Base-by-base conservation (phyloP, 1,140 invertebrate genomes). In the Gryon sp. region DNA sequence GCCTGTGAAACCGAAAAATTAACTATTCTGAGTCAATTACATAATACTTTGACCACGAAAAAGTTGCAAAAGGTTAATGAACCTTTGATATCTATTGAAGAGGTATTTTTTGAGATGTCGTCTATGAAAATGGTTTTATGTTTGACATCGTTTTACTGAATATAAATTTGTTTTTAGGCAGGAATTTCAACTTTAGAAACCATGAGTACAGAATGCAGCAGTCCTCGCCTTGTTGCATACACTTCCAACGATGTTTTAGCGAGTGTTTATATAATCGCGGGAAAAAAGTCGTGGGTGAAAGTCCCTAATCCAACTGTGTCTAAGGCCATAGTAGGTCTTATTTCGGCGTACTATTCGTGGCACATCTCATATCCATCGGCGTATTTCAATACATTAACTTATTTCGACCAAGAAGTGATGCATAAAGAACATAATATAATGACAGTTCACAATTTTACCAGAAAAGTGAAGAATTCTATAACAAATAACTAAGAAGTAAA, bases 291-390 rank as follows among this genome's bases (percentile, higher is more conserved):
- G 7, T 2, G 6, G 11, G n/a, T 57, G 0, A 41, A 57, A 15
- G 43, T 57, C 12, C 38, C 52, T n/a, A 38, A 57, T 1, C 52
- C 52, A 6, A 57, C 52, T 30, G 16, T 57, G 16, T 11, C 36
- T 7, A 57, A 30, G 20, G 36, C 38, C 0, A 11, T 57, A 19
- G 19, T 7, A 19, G 11, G 36, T 11, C 12, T 57, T 9, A 15
- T 60, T n/a, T 26, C 28, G 8, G 16, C 19, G 0, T 60, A 60
- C 22, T 60, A 60, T 11, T 14, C 14, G 2, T 60, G 55, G 55
- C 38, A 60, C 43, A 16, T 46, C 12, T 11, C 22, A 4, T 60
- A 46, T 18, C 55, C 55, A 7, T 11, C 36, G 14, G 55, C 55
- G 14, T 59, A 59, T 45, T 7, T 3, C 3, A 40, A 40, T 2